Evolutionary conservation across 2,797 vertebrate species (phyloP).

Genomic region (Cetoscarus ocellatus): DNA sequence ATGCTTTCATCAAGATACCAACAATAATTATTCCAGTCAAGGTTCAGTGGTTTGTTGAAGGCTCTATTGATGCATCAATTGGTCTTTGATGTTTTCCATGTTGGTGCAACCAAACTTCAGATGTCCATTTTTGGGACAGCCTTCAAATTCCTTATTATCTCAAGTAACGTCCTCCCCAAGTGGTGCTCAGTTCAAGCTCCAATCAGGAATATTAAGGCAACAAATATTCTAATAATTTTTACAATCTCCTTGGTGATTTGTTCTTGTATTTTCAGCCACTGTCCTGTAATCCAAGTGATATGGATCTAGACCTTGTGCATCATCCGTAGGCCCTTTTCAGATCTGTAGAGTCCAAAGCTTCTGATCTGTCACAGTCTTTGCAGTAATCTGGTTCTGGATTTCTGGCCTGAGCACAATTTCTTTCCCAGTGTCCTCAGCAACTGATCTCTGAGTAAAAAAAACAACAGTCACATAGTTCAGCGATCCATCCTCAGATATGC

Average conservation of each 20-base stretch:
- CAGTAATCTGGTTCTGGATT: conserved; percentile 4
- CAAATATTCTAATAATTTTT: background rate
- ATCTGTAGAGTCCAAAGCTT: background rate
- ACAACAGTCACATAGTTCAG: conserved; percentile 14
- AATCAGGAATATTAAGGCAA: background rate
- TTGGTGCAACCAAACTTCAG: background rate
- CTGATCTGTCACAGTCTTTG: background rate
- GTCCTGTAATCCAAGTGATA: conserved; percentile 6
- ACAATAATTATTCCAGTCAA: background rate
- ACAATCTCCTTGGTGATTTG: background rate
- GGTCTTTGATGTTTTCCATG: background rate
- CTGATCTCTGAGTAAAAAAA: conserved; percentile 8
- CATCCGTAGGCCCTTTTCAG: background rate
- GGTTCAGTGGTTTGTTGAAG: background rate
- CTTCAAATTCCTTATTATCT: background rate
- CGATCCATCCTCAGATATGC: background rate
- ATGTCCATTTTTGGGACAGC: no score
- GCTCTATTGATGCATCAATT: background rate
- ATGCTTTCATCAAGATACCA: background rate
- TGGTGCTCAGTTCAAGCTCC: background rate
- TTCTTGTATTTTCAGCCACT: conserved; percentile 18
- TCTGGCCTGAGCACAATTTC: conserved; percentile 1
- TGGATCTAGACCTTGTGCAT: conserved; percentile 6
- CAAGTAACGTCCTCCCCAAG: background rate
- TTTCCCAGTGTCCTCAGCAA: conserved; percentile 11